Evolutionary conservation across 2,113 vertebrate genomes (phyloP).

Genomic region (Nematolebias whitei): DNA sequence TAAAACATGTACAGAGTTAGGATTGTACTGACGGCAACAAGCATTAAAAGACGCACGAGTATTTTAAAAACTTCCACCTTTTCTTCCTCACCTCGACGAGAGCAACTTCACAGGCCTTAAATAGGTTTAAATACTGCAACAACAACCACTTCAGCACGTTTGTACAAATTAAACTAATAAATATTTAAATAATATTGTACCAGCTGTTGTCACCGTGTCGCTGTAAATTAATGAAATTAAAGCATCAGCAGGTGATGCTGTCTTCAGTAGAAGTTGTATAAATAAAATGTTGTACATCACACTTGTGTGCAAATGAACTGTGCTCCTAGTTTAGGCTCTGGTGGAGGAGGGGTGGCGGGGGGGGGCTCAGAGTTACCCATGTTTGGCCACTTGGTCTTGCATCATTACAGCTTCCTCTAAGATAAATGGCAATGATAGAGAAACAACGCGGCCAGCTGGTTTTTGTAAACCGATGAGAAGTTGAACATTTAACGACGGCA

Average conservation of each 20-base stretch:
- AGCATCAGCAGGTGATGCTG: background rate
- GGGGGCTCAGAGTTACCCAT: no score
- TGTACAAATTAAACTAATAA: conserved; percentile 60
- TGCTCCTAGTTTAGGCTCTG: conserved; percentile 9
- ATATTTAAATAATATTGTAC: conserved; percentile 71
- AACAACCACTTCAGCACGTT: conserved; percentile 4
- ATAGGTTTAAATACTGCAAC: conserved; percentile 50
- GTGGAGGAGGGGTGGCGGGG: background rate
- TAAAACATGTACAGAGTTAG: conserved; percentile 26
- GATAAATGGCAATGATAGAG: conserved; percentile 5
- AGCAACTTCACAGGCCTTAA: conserved; percentile 33
- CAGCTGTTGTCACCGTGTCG: background rate
- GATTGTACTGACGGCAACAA: conserved; percentile 20
- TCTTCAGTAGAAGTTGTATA: conserved; percentile 39
- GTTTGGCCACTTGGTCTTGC: conserved; percentile 8
- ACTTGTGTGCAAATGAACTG: conserved; percentile 16
- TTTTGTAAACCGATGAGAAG: conserved; percentile 38
- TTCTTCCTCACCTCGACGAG: background rate
- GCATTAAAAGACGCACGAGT: conserved; percentile 26
- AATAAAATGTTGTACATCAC: conserved; percentile 6
- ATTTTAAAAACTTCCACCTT: conserved; percentile 6
- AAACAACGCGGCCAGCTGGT: conserved; percentile 9
- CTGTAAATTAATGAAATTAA: conserved; percentile 20
- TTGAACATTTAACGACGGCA: conserved; percentile 9
- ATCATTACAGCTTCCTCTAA: background rate